Evolutionary conservation across 2,797 vertebrate genomes (phyloP), one percentile per base, ranked within the genome.

Genomic region (Tangara arthus): DNA sequence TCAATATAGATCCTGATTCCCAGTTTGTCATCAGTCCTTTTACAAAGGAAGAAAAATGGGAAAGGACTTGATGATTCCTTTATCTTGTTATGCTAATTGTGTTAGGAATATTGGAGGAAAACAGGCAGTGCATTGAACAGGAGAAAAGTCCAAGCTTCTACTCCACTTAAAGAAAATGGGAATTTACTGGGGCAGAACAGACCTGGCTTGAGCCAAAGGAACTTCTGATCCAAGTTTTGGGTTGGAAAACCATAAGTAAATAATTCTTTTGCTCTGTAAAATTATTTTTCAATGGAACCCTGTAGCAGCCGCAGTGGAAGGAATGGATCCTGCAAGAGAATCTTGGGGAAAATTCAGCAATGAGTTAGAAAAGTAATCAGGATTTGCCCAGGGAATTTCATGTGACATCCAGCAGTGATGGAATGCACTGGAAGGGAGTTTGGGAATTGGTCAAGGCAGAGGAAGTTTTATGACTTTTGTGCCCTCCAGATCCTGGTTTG

Each of bases 1-100:
- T 98, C 98, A 98, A 98, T 98, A 98, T 96, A 97, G 98, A 98
- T 97, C 97, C 97, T 96, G 97, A 98, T 97, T 97, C 97, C 96
- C 87, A 96, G 97, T 97, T 96, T 98, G 96, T 97, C 97, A 96
- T 97, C 95, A 84, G 94, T 90, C 93, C 93, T 97, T 96, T 97
- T 96, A 93, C 83, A 89, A 90, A 87, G 80, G 94, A 91, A 95
- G 87, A 96, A 94, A 95, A 96, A 97, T 97, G 95, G 78, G 90
- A 81, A 84, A 79, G 86, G 87, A 96, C 92, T 95, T 93, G 85
- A 96, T 94, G 85, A 96, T 97, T 96, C 92, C 82, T 95, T 97
- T 96, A 97, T 96, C 94, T 95, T 90, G 93, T 97, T 97, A 96
- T 87, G 90, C 86, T 97, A 97, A 98, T 97, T 97, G 90, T 30